These are phyloP conservation scores for Ploceus nigricollis DNA, from an alignment of 2,113 vertebrate genomes.

Conservation along the genomic window DNA sequence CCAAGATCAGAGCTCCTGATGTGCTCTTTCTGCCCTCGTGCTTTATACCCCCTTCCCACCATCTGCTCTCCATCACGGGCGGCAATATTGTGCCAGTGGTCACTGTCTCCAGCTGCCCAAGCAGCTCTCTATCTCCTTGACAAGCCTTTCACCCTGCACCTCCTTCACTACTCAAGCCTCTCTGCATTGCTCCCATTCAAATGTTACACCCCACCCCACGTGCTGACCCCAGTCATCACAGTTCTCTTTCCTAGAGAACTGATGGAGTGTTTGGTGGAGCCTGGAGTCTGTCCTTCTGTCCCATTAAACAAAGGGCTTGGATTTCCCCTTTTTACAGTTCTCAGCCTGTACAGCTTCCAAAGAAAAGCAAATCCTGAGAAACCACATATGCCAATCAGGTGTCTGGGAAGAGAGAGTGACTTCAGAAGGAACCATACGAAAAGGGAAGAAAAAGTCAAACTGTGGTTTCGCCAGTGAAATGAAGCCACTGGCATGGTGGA, in stretches of 20 bases:
- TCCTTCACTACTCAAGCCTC: not conserved
- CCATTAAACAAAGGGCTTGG: not conserved
- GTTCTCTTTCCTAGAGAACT: not conserved
- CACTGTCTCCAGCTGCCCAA: accelerated
- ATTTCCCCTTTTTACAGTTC: not conserved
- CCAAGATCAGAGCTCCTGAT: not conserved
- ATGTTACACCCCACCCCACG: not conserved
- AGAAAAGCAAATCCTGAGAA: not conserved
- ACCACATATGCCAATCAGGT: not conserved
- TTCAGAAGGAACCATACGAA: not conserved
- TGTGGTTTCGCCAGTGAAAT: not conserved
- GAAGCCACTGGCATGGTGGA: not conserved
- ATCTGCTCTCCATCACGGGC: not conserved
- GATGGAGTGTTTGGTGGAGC: not conserved
- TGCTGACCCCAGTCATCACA: not conserved
- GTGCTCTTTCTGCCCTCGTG: accelerated
- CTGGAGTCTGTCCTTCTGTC: not conserved
- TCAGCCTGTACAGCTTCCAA: not conserved
- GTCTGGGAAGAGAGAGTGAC: not conserved
- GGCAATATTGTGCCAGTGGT: not conserved
- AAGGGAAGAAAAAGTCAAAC: not conserved
- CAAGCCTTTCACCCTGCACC: not conserved
- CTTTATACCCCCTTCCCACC: not conserved
- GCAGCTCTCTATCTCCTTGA: not conserved
- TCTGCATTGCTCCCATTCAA: not conserved